Conservation (phyloP, 2,888 invertebrate genomes). For the Spisula subtruncata region DNA sequence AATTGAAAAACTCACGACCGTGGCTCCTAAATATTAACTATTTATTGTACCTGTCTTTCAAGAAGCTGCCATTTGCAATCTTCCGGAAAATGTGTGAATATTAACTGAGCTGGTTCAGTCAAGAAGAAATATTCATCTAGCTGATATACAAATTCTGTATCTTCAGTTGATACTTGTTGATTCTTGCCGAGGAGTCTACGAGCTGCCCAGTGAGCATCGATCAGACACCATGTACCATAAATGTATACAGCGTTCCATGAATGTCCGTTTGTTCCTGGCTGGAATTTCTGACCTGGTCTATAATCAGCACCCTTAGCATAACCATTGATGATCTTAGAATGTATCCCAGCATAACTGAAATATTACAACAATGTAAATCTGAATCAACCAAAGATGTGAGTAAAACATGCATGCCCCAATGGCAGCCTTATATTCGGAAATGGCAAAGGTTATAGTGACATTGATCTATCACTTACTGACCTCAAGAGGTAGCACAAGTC, state of each 20-base stretch:
- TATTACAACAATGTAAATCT: not conserved
- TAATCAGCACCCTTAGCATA: conserved; percentile 88
- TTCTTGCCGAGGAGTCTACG: conserved; percentile 87
- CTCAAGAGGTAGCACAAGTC: no score
- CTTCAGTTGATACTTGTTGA: conserved; percentile 84
- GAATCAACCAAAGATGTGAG: no score
- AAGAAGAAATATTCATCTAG: conserved; percentile 88
- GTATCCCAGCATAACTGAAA: conserved; percentile 87
- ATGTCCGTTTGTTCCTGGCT: conserved; percentile 87
- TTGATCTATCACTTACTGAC: no score
- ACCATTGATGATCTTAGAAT: conserved; percentile 87
- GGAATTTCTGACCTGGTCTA: conserved; percentile 87
- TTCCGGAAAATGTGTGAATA: conserved; percentile 88
- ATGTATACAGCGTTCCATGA: conserved; percentile 88
- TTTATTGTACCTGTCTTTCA: conserved; percentile 75
- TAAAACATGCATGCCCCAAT: no score
- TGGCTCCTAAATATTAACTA: no score
- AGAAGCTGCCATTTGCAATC: conserved; percentile 87
- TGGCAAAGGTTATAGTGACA: no score
- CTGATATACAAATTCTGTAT: conserved; percentile 87
- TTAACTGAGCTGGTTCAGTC: conserved; percentile 87
- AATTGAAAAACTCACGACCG: no score
- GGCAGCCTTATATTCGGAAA: no score
- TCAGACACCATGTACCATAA: conserved; percentile 87
- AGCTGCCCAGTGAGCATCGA: conserved; percentile 88